Base-by-base conservation (phyloP, 1,140 invertebrate species). In the Aphidius gifuensis region DNA sequence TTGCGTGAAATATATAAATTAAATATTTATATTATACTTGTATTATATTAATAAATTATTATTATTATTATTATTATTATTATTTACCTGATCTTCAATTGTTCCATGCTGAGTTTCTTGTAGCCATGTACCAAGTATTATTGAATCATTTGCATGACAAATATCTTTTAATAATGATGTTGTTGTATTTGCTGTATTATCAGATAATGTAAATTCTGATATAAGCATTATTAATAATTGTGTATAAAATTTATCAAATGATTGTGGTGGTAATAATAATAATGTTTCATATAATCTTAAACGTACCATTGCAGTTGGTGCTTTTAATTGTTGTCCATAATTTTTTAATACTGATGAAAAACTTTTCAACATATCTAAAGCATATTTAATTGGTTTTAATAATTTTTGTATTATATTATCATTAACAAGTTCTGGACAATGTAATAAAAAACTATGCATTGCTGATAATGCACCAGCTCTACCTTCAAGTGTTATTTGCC, bases 401-500 rank as follows among this genome's bases (percentile, higher is more conserved):
- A 98, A 82, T 71, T 93, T 85, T 58, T 92, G 85, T 1, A 91
- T 92, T 60, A 97, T 92, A 69, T 98, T 96, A 61, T 97, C 96
- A 60, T 88, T 94, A 5, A 96, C 85, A 46, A 97, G 81, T 68
- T 97, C 93, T 5, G 92, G 90, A 74, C 96, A 98, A 76, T 97
- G 90, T 6, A 90, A 80, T 6, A 99, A 76, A 74, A 99, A 93
- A 76, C 94, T 97, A 71, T 97, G 90, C 87, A 99, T 93, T 0
- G 94, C 92, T 11, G 94, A 95, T 5, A 99, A 78, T 9, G 97
- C 97, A 1, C 97, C 97, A 11, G 97, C 93, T 60, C 97, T 84
- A 11, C 94, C 95, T 84, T 99, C 96, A 51, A 99, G 80, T 2
- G 96, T 97, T 21, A 99, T 93, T 85, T 98, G 96, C 97, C 97